Evolutionary conservation across 1,140 invertebrate genomes (phyloP).

Genomic region (Drosophila obscura): DNA sequence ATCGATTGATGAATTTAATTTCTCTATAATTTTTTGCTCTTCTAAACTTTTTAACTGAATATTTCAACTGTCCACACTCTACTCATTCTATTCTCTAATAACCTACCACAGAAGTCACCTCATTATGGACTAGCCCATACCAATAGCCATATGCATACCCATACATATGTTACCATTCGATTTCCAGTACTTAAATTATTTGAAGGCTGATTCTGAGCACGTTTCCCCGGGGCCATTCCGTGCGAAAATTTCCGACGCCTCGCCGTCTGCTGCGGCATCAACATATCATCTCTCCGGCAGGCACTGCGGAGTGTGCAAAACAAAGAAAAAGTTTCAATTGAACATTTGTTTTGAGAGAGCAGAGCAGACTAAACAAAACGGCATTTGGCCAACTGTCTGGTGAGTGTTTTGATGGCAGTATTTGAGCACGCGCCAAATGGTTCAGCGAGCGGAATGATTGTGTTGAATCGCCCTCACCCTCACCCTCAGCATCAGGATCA

Average conservation of each 20-base stretch:
- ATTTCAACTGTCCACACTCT: no score
- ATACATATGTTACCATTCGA: no score
- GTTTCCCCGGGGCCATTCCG: slow-evolving; percentile 1
- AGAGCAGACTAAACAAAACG: slow-evolving; percentile 63
- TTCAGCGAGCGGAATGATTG: slow-evolving; percentile 7
- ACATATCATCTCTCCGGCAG: slow-evolving; percentile 15
- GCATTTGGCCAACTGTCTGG: slow-evolving; percentile 43
- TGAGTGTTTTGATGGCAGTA: slow-evolving; percentile 3
- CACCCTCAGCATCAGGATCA: not conserved
- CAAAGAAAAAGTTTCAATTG: slow-evolving; percentile 27
- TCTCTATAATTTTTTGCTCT: not conserved
- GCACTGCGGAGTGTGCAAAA: slow-evolving; percentile 8
- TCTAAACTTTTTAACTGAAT: no score
- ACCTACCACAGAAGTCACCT: no score
- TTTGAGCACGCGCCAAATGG: slow-evolving; percentile 66
- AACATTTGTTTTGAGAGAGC: slow-evolving; percentile 46
- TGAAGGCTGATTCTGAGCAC: slow-evolving; percentile 13
- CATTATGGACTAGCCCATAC: no score
- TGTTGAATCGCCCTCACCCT: slow-evolving; percentile 2
- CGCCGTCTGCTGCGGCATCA: slow-evolving; percentile 19
- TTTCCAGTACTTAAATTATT: not conserved
- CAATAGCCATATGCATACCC: not conserved
- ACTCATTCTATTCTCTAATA: no score
- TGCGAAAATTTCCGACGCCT: slow-evolving; percentile 41
- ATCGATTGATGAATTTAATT: no score